phyloP scores from a whole-genome alignment of 2,888 invertebrate species.

The Thera britannica region DNA sequence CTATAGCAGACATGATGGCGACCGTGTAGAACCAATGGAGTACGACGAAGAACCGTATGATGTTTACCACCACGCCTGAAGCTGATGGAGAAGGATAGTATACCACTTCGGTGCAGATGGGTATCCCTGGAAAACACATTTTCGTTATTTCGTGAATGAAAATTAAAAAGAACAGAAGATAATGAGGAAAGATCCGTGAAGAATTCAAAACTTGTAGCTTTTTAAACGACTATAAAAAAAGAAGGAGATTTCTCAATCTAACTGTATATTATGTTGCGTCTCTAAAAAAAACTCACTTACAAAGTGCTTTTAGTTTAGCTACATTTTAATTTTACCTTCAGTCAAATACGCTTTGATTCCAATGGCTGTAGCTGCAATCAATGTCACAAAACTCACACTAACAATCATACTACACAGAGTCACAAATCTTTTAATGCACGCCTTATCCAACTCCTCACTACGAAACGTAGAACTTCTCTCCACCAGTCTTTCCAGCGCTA shows the following conservation, averaged over 20 bases:
- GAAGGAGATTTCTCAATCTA: too few relatives aligned
- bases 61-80: conserved; percentile 49
- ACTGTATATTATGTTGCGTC: too few relatives aligned
- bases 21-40: conserved; percentile 64
- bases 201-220: too few relatives aligned
- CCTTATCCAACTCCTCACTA: conserved; percentile 47
- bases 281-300: too few relatives aligned
- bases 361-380: conserved; percentile 48
- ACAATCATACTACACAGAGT: conserved; percentile 42
- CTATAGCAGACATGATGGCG: conserved; percentile 55
- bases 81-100: conserved; percentile 51
- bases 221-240: too few relatives aligned
- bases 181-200: too few relatives aligned
- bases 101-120: conserved; percentile 59
- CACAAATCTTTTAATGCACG: conserved; percentile 50
- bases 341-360: conserved; percentile 48
- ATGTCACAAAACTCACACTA: conserved; percentile 42
- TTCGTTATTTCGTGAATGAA: too few relatives aligned
- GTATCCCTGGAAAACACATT: conserved; percentile 50
- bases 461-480: conserved; percentile 50
- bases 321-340: conserved; percentile 50
- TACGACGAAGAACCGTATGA: conserved; percentile 54
- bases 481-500: conserved; percentile 53
- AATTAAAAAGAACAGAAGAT: too few relatives aligned
- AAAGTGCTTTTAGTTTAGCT: too few relatives aligned